Percentiles rank a stretch among this genome's conserved stretches.
Evolutionary conservation across 1,140 invertebrate genomes (phyloP).

Genomic region (Drosophila takahashii): DNA sequence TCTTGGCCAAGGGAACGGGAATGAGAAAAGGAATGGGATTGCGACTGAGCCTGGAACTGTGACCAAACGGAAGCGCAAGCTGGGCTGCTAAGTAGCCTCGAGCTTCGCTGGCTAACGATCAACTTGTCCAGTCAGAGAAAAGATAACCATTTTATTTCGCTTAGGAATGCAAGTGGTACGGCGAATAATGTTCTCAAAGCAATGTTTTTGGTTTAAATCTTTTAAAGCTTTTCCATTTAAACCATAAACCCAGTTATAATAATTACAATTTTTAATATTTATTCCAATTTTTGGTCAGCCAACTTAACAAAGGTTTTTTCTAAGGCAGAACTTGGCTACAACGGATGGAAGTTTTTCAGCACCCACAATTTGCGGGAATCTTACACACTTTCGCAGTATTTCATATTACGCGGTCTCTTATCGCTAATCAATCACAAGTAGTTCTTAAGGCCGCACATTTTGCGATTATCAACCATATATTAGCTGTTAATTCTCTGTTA

Average conservation of each 20-base stretch:
- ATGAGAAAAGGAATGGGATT: neutral
- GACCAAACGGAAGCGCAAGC: slow-evolving; percentile 64
- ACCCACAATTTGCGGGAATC: neutral
- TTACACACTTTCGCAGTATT: slow-evolving; percentile 1
- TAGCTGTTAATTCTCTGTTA: slow-evolving; percentile 7
- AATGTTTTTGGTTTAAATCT: too few relatives aligned
- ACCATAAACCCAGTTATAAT: too few relatives aligned
- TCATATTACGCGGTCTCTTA: neutral
- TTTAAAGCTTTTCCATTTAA: too few relatives aligned
- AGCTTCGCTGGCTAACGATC: slow-evolving; percentile 65
- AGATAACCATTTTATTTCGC: neutral
- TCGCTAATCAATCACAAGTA: slow-evolving; percentile 35
- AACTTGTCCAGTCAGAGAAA: slow-evolving; percentile 36
- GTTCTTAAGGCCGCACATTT: slow-evolving; percentile 3
- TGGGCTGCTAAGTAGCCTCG: slow-evolving; percentile 72
- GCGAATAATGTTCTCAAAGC: too few relatives aligned
- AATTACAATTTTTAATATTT: too few relatives aligned
- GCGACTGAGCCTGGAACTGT: slow-evolving; percentile 10
- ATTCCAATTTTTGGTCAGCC: too few relatives aligned
- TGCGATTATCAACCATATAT: slow-evolving; percentile 26
- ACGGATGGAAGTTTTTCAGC: neutral
- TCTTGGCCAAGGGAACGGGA: slow-evolving; percentile 41
- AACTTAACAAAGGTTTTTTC: neutral
- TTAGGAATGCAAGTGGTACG: too few relatives aligned
- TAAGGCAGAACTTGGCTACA: neutral